Evolutionary conservation across 35 echinoderm and acorn worm genomes (phyloP).

Genomic region (Ptychodera flava): DNA sequence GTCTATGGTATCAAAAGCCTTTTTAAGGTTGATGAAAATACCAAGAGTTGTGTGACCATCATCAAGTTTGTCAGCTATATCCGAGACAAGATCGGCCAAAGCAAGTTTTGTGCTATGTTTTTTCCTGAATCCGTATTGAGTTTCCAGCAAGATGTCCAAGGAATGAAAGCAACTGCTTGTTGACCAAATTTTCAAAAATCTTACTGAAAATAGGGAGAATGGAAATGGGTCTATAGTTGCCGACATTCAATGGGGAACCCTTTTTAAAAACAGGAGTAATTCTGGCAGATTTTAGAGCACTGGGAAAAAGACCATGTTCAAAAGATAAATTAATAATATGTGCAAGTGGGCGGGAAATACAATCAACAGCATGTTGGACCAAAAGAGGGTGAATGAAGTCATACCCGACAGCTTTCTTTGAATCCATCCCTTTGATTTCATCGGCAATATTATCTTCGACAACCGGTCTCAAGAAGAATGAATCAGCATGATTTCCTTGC

Average conservation of each 20-base stretch:
- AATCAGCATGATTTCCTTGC: neutral
- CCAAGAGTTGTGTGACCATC: neutral
- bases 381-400: neutral
- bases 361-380: neutral
- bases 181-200: conserved; percentile 15
- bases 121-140: neutral
- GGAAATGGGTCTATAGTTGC: conserved; percentile 25
- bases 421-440: neutral
- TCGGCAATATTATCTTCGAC: neutral
- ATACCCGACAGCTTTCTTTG: neutral
- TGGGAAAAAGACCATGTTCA: neutral
- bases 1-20: conserved; percentile 62
- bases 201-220: conserved; percentile 23
- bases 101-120: neutral
- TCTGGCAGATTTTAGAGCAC: neutral
- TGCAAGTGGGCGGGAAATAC: neutral
- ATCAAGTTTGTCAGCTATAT: conserved; percentile 6
- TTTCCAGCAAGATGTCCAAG: neutral
- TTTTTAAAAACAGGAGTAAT: neutral
- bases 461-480: neutral
- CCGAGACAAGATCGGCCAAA: neutral
- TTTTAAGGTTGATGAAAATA: conserved; percentile 39
- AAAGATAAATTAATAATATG: neutral
- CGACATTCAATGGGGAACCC: neutral
- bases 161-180: neutral